Evolutionary conservation across 2,113 vertebrate species (phyloP), one percentile per base, ranked within the genome.

Genomic region (Cottus gobio): DNA sequence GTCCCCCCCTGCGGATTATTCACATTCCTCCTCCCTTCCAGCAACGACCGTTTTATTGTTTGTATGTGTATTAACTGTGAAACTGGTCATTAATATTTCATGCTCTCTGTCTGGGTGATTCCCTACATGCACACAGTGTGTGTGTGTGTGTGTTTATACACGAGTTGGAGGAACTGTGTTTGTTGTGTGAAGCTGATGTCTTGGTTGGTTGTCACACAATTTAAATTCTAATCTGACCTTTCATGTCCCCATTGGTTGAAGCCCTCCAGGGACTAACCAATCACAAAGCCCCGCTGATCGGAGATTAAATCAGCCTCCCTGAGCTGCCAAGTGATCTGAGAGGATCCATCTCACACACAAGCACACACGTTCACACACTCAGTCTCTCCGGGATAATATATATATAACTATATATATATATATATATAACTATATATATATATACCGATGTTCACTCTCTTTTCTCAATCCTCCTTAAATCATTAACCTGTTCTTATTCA

Each of bases 1-100:
- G 48, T 39, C 31, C 44, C 44, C 79, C 58, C 83, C 77, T 36
- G 84, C 46, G 50, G 79, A 79, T 86, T 85, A 73, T 75, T 91
- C 78, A 66, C 72, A 82, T 79, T 79, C 37, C 63, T 72, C 78
- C 79, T 81, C 84, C 71, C 76, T 44, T 69, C 61, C 63, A 66
- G 73, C 77, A 48, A 63, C 71, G 34, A 56, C 28, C 36, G 36
- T 70, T 84, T 81, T 63, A 81, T 75, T 74, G 74, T 90, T 65
- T 83, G 75, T 68, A 71, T 80, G 77, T 75, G 75, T 72, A 58
- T 79, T 31, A 73, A 75, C 77, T 65, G 22, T 42, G 44, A 87
- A 75, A 77, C 72, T 80, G 60, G 46, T 83, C 86, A 90, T 93
- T 83, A 93, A 91, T 91, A 83, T 92, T 91, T 90, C 74, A 89